Evolutionary conservation across 2,113 vertebrate genomes (phyloP), one percentile per base, ranked within the genome.

Genomic region (Brachyhypopomus occidentalis): DNA sequence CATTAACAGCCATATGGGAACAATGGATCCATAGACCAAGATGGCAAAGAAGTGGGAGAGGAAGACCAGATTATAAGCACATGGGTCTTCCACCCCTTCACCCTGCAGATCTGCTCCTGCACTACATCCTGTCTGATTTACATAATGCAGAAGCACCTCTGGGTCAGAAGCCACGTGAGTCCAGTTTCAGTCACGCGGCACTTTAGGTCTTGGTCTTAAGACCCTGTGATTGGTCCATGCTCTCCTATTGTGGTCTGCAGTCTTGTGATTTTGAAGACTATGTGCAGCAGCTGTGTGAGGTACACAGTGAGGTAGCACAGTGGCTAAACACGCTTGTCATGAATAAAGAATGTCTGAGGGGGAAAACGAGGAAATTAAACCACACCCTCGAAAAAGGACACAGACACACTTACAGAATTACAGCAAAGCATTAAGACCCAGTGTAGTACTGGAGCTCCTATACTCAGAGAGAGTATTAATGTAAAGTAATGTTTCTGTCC

Each of bases 291-390:
- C 72, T 34, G 79, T 64, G 59, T 45, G 59, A 80, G 70, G 60
- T 73, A 16, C 72, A 22, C 71, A 55, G 59, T 45, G 59, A 80
- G 70, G 60, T 73, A 16, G 5, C 41, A 58, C 25, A 69, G 48
- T 55, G 48, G 48, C 72, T 36, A 22, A n/a, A 34, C 45, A n/a
- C 19, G 0, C 36, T 48, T 72, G 80, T 83, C 74, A 77, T 75
- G 36, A 70, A 22, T 75, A 36, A 85, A 80, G 84, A 81, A 86
- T 86, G 81, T 83, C 78, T 83, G 64, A 55, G 36, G 55, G 80
- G 52, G 60, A 75, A 67, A 38, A 75, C 79, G 75, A 84, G 88
- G 86, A 91, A 91, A 92, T 89, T 89, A 90, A 91, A 93, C 90
- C 88, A 88, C 90, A 90, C 89, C 90, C 91, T 87, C 38, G 69